These are phyloP conservation scores for Psilopsiagon aymara DNA, from an alignment of 2,113 vertebrate genomes.

Conservation along the genomic window DNA sequence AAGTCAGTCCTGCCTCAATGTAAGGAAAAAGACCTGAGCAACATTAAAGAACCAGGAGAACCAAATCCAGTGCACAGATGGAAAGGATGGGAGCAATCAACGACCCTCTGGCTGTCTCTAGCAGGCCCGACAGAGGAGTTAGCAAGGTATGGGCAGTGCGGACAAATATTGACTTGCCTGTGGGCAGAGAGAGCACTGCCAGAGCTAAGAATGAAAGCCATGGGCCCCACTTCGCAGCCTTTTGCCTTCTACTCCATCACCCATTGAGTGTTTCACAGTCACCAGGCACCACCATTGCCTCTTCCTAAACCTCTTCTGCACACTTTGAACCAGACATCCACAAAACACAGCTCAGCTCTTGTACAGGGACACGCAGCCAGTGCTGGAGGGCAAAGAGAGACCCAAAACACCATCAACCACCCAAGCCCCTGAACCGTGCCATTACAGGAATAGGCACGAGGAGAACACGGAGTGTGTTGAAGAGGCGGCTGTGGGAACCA, in stretches of 20 bases:
- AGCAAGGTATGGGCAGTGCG: accelerated
- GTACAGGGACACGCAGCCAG: accelerated
- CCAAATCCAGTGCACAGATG: not conserved
- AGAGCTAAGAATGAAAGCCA: not conserved
- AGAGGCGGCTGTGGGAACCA: not conserved
- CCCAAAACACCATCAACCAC: not conserved
- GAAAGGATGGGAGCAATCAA: not conserved
- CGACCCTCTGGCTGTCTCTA: not conserved
- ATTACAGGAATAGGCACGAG: accelerated
- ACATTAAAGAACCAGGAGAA: not conserved
- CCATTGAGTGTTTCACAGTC: not conserved
- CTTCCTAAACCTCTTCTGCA: not conserved
- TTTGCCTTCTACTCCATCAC: not conserved
- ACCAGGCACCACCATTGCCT: not conserved
- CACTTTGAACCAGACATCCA: not conserved
- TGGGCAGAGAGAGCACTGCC: not conserved
- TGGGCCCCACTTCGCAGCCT: not conserved
- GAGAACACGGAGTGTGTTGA: accelerated
- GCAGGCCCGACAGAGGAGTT: not conserved
- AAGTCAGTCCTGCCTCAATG: not conserved
- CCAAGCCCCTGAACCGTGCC: not conserved
- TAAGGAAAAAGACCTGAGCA: not conserved
- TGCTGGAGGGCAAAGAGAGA: not conserved
- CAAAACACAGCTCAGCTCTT: not conserved
- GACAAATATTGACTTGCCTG: not conserved